These are phyloP conservation scores for Paramormyrops kingsleyae DNA, from an alignment of 2,113 vertebrate genomes.

Conservation along the genomic window DNA sequence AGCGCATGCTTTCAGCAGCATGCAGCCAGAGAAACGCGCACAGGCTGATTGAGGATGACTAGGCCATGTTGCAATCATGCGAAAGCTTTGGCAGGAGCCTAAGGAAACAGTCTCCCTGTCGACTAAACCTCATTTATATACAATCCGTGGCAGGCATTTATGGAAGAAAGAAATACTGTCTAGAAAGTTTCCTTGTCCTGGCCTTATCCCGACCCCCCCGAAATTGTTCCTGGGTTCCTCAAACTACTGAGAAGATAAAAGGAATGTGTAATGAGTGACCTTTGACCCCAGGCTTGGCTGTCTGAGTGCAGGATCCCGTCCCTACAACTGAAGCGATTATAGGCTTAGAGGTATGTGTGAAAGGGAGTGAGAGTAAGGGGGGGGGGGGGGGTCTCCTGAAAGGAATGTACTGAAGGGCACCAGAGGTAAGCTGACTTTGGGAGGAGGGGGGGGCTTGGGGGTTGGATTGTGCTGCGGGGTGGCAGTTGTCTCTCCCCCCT, in stretches of 20 bases:
- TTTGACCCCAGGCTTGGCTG: neutral
- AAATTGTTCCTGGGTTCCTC: neutral
- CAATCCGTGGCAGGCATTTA: neutral
- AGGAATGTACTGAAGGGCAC: neutral
- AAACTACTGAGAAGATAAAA: neutral
- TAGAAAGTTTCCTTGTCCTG: slow-evolving; percentile 44
- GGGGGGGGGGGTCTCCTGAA: neutral
- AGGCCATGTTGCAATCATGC: neutral
- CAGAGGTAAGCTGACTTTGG: neutral
- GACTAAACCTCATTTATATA: slow-evolving; percentile 9
- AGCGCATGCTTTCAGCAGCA: neutral
- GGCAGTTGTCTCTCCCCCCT: neutral
- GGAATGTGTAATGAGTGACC: neutral
- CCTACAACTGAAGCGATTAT: neutral
- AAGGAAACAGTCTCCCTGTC: neutral
- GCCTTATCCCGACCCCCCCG: slow-evolving; percentile 23
- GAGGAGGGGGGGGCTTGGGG: neutral
- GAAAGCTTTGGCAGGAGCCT: neutral
- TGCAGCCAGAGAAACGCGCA: neutral
- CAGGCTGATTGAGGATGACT: neutral
- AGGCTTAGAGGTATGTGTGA: neutral
- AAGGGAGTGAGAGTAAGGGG: neutral
- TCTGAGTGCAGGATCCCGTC: neutral
- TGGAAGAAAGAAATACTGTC: slow-evolving; percentile 38
- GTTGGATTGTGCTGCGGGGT: neutral